phyloP scores from a whole-genome alignment of 2,888 invertebrate genomes.

The Drosophila eohydei region DNA sequence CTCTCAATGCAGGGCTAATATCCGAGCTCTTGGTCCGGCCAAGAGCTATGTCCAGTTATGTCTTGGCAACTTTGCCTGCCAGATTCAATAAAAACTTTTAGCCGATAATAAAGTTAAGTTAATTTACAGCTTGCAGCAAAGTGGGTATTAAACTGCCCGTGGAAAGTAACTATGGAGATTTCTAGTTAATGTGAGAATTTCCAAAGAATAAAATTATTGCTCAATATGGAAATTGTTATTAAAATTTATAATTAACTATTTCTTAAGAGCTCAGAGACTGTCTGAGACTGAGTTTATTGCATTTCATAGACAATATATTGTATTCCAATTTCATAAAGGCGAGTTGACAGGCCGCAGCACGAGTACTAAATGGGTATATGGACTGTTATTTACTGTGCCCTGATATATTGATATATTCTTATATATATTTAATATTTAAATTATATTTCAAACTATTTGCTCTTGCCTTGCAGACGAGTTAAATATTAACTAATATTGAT shows the following conservation, averaged over 20 bases:
- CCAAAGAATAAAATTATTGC: background rate
- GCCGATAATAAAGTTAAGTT: constrained; percentile 1
- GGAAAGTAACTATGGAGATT: background rate
- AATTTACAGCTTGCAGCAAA: constrained; percentile 16
- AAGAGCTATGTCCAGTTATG: background rate
- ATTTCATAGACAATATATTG: no score
- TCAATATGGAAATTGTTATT: background rate
- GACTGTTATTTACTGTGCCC: no score
- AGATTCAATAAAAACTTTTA: constrained; percentile 30
- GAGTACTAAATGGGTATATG: no score
- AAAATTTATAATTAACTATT: background rate
- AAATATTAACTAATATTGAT: no score
- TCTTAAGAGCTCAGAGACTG: no score
- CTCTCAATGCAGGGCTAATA: constrained; percentile 59
- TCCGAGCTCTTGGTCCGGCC: constrained; percentile 21
- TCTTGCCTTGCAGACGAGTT: no score
- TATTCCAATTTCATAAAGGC: no score
- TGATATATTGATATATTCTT: no score
- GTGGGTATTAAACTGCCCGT: constrained; percentile 3
- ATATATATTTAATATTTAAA: no score
- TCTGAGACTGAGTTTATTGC: no score
- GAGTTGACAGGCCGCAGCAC: no score
- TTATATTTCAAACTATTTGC: no score
- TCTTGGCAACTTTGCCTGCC: constrained; percentile 7
- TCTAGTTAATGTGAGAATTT: background rate